phyloP scores from a whole-genome alignment of 1,140 invertebrate species.

The Microplitis mediator region DNA sequence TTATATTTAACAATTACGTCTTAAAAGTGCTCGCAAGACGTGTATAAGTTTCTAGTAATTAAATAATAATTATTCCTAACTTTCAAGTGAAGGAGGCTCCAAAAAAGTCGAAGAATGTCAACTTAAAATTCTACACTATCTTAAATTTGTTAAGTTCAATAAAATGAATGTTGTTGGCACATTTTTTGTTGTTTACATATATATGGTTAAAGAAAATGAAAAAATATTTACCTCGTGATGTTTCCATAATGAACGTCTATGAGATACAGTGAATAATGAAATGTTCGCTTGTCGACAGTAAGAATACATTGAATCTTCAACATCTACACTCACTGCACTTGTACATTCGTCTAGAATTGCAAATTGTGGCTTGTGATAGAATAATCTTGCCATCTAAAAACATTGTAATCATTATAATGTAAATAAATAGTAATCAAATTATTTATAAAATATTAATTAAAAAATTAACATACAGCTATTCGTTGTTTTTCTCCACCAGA shows the following conservation, averaged over 20 bases:
- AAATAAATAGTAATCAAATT: no score
- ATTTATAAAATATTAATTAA: no score
- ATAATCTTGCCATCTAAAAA: conserved; percentile 88
- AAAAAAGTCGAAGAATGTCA: no score
- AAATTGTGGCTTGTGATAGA: conserved; percentile 97
- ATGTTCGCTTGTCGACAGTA: conserved; percentile 89
- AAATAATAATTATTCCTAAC: no score
- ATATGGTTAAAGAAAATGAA: not conserved
- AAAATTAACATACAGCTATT: conserved; percentile 73
- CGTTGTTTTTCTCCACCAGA: conserved; percentile 98
- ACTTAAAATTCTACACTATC: no score
- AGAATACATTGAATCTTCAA: conserved; percentile 96
- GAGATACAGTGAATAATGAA: conserved; percentile 95
- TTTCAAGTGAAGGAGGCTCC: no score
- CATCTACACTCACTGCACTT: conserved; percentile 95
- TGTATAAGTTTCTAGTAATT: no score
- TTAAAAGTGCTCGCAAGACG: no score
- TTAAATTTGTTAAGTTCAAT: no score
- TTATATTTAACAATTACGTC: no score
- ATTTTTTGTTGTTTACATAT: no score
- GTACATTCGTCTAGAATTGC: conserved; percentile 99
- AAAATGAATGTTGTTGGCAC: no score
- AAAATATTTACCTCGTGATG: conserved; percentile 81
- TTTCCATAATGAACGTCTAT: conserved; percentile 94
- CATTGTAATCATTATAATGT: not conserved